phyloP scores from a whole-genome alignment of 2,113 vertebrate species.

The Nettapus auritus region DNA sequence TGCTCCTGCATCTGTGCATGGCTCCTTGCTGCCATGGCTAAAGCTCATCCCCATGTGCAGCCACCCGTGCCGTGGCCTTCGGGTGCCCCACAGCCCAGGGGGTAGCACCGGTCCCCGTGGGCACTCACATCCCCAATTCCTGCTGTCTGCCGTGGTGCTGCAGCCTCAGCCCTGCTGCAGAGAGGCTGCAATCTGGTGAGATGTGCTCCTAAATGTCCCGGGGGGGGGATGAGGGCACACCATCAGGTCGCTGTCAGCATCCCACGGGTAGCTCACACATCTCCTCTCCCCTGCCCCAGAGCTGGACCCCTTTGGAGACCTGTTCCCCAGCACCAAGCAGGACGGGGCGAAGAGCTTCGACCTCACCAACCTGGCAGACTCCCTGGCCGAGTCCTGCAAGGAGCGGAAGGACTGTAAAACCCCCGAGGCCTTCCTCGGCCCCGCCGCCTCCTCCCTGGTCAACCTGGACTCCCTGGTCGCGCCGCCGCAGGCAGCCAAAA shows the following conservation, averaged over 20 bases:
- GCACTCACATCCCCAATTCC: neutral
- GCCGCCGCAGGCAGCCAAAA: conserved; percentile 75
- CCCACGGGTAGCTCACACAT: neutral
- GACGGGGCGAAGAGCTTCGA: conserved; percentile 83
- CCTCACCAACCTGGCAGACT: conserved; percentile 80
- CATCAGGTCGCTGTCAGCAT: fast-evolving
- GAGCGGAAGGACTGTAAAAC: conserved; percentile 80
- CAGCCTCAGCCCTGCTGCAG: neutral
- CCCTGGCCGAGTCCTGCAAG: conserved; percentile 73
- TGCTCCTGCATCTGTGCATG: neutral
- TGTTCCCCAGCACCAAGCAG: conserved; percentile 82
- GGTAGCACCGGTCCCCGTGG: fast-evolving
- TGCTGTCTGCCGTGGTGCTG: fast-evolving
- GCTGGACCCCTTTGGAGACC: conserved; percentile 86
- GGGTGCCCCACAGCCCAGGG: neutral
- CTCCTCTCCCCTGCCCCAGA: conserved; percentile 73
- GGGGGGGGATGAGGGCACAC: fast-evolving
- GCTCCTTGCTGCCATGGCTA: neutral
- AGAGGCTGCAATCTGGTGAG: neutral
- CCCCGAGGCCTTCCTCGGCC: conserved; percentile 90
- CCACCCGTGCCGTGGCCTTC: fast-evolving
- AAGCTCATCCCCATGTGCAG: neutral
- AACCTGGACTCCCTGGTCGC: conserved; percentile 90
- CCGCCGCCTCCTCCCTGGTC: conserved; percentile 89
- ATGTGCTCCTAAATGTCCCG: fast-evolving